phyloP scores from a whole-genome alignment of 1,140 invertebrate genomes.

The Wiebesia pumilae region DNA sequence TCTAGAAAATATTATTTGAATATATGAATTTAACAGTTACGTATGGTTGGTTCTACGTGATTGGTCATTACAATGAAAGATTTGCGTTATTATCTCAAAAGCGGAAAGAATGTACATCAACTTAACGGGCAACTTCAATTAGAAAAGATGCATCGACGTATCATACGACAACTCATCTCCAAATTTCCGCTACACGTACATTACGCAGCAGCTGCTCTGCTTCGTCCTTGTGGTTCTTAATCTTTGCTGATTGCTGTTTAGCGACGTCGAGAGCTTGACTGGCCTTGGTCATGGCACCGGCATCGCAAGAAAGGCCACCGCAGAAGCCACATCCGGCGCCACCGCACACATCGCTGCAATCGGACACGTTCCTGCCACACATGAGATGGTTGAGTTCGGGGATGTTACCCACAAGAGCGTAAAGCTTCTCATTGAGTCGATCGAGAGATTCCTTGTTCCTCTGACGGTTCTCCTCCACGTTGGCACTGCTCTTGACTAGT shows the following conservation, averaged over 20 bases:
- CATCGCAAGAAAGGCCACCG: slow-evolving; percentile 91
- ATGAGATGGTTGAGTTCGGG: slow-evolving; percentile 92
- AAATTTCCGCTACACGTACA: slow-evolving; percentile 67
- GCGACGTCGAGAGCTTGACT: slow-evolving; percentile 89
- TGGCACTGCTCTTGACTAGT: slow-evolving; percentile 81
- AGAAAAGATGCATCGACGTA: background rate
- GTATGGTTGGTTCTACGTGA: too few species aligned
- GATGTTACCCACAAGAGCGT: slow-evolving; percentile 81
- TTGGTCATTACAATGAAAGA: too few species aligned
- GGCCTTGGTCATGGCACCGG: slow-evolving; percentile 91
- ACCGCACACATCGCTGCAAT: slow-evolving; percentile 93
- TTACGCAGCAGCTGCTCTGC: slow-evolving; percentile 82
- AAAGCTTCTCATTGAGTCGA: slow-evolving; percentile 80
- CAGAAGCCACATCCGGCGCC: slow-evolving; percentile 95
- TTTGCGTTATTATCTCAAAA: too few species aligned
- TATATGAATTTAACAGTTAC: too few species aligned
- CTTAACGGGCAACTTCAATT: too few species aligned
- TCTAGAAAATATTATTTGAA: too few species aligned
- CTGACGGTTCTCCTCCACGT: slow-evolving; percentile 83
- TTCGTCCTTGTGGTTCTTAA: slow-evolving; percentile 87
- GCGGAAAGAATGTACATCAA: too few species aligned
- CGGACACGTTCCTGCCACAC: slow-evolving; percentile 89
- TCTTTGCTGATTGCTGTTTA: slow-evolving; percentile 86
- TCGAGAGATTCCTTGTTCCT: slow-evolving; percentile 82
- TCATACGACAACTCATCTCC: background rate